Percentiles rank a stretch among this genome's conserved stretches.
Conservation (phyloP, 2,797 vertebrate species). For the Pantherophis alleghaniensis region DNA sequence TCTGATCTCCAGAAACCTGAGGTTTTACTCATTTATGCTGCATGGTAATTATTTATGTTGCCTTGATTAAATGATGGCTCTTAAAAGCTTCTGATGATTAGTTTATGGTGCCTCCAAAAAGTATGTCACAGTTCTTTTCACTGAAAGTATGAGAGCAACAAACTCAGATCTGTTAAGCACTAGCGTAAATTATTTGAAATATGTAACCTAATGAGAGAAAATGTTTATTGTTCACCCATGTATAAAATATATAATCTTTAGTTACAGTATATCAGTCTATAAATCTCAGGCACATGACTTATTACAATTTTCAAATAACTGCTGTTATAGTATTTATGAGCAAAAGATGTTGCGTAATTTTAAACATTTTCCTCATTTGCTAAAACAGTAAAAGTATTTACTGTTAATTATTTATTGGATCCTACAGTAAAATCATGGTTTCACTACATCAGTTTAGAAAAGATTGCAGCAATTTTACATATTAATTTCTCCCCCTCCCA, state of each 20-base stretch:
- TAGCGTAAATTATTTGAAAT: not conserved
- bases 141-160: not conserved
- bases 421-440: not conserved
- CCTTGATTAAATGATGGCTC: conserved; percentile 6
- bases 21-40: not conserved
- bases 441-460: not conserved
- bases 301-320: not conserved
- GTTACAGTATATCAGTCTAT: not conserved
- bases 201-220: not conserved
- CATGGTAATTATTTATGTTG: not conserved
- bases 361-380: not conserved
- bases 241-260: not conserved
- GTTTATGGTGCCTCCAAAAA: not conserved
- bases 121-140: not conserved
- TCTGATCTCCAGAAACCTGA: not conserved
- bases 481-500: not conserved
- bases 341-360: not conserved
- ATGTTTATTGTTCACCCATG: not conserved
- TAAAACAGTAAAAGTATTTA: not conserved
- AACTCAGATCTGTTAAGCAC: not conserved
- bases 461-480: not conserved
- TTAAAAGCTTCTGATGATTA: conserved; percentile 10
- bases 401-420: too few relatives aligned
- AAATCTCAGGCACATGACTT: not conserved
- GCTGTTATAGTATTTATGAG: not conserved